Conservation (phyloP, 2,113 vertebrate species). For the Lanius collurio region DNA sequence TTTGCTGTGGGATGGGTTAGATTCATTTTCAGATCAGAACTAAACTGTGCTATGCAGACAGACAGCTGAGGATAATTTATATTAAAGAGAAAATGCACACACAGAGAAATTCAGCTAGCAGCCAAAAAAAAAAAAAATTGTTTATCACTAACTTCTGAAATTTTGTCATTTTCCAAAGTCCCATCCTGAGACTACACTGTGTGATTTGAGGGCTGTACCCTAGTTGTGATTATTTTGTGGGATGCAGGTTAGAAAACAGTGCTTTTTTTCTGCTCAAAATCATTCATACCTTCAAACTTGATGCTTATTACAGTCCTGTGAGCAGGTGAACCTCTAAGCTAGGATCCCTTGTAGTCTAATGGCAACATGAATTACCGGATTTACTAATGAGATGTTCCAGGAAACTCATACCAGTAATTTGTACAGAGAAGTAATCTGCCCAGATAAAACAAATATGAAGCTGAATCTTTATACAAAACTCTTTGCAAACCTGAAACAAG, state of each 20-base stretch:
- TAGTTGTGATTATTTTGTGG: background rate
- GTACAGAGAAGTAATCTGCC: background rate
- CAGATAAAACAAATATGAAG: background rate
- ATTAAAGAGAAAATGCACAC: background rate
- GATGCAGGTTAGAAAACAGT: background rate
- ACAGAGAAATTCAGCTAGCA: background rate
- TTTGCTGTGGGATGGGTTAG: background rate
- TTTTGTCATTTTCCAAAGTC: background rate
- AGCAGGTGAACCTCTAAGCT: background rate
- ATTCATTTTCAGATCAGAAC: background rate
- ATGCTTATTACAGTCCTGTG: background rate
- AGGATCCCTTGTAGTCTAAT: background rate
- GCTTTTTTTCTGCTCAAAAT: background rate
- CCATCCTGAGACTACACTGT: background rate
- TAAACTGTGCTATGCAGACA: background rate
- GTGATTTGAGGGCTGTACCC: background rate
- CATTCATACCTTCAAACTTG: background rate
- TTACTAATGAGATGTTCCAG: background rate
- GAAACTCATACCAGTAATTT: background rate
- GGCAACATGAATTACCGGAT: background rate
- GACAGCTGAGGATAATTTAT: background rate
- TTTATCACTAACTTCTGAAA: background rate
- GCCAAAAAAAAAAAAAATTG: background rate
- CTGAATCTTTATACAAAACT: background rate
- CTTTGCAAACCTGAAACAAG: background rate